Base-by-base conservation (phyloP, 2,113 vertebrate genomes). In the Paralichthys olivaceus region DNA sequence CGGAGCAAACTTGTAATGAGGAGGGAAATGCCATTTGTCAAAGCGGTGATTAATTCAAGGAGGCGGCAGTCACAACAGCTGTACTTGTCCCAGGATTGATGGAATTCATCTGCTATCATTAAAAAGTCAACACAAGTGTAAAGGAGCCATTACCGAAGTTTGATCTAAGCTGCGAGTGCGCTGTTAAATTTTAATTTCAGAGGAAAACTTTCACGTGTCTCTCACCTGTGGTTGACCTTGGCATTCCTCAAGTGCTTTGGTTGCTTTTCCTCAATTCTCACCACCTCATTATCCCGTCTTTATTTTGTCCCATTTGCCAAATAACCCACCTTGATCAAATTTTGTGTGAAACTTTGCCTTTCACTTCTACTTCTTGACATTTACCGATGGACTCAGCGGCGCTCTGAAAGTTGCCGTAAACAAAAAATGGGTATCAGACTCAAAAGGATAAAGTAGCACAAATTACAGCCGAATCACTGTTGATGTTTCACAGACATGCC, bases 341-440 rank as follows among this genome's bases (percentile, higher is more conserved):
- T 68, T 66, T 25, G 20, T 23, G 29, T 43, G 58, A 72, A 76
- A 56, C 1, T 2, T 19, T 55, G 53, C 34, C 80, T 84, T 80
- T 88, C 80, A 80, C 23, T 72, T 77, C 32, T 11, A 63, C 12
- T 78, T 76, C 56, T 60, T 70, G 72, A 87, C 80, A 88, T 90
- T 81, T 81, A 58, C 54, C 23, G 25, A 25, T 67, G 71, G 80
- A 76, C 72, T 79, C 59, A 32, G 75, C 71, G 57, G 45, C 62
- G 47, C 79, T 40, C 49, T 49, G 57, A 73, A 72, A 71, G 67
- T 63, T 15, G 22, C 20, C 1, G 62, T 23, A 63, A 75, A 82
- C 85, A 85, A 80, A 85, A 67, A 77, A 47, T 37, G 37, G 32
- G 32, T 7, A 7, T 34, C 32, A 28, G 69, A 34, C 76, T 79